These are phyloP conservation scores for Ectobius pallidus DNA, from an alignment of 2,888 invertebrate species.

Conservation along the genomic window DNA sequence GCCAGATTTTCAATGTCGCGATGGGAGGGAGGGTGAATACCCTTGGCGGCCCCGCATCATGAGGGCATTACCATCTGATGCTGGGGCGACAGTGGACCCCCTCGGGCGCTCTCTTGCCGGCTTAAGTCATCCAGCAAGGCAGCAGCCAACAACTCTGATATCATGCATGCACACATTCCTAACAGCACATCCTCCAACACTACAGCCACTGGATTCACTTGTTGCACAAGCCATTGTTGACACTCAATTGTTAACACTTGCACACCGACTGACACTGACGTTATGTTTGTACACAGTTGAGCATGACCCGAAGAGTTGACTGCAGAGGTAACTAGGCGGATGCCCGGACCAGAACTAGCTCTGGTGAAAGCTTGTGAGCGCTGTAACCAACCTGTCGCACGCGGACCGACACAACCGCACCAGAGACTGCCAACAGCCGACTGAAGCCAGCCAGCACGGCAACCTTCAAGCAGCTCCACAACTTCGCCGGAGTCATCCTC, in stretches of 20 bases:
- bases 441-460: background rate
- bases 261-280: background rate
- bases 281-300: too few species aligned
- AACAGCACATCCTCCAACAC: background rate
- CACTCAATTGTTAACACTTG: background rate
- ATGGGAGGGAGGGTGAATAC: slow-evolving; percentile 34
- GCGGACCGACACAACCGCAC: background rate
- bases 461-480: slow-evolving; percentile 13
- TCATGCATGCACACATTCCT: background rate
- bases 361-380: slow-evolving; percentile 1
- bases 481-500: slow-evolving; percentile 5
- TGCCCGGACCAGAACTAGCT: background rate
- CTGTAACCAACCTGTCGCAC: background rate
- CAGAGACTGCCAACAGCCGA: background rate
- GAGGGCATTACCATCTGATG: slow-evolving; percentile 32
- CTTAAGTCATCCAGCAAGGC: background rate
- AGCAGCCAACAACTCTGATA: background rate
- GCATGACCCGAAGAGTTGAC: too few species aligned
- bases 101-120: slow-evolving; percentile 24
- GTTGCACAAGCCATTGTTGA: background rate
- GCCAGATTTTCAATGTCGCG: background rate
- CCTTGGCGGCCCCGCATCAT: slow-evolving; percentile 29
- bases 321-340: background rate
- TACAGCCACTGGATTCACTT: background rate
- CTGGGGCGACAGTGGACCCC: slow-evolving; percentile 23